A percentile compares a stretch with the other conserved stretches of the same genome.
Evolutionary conservation across 2,797 vertebrate genomes (phyloP).

Genomic region (Harpagifer antarcticus): DNA sequence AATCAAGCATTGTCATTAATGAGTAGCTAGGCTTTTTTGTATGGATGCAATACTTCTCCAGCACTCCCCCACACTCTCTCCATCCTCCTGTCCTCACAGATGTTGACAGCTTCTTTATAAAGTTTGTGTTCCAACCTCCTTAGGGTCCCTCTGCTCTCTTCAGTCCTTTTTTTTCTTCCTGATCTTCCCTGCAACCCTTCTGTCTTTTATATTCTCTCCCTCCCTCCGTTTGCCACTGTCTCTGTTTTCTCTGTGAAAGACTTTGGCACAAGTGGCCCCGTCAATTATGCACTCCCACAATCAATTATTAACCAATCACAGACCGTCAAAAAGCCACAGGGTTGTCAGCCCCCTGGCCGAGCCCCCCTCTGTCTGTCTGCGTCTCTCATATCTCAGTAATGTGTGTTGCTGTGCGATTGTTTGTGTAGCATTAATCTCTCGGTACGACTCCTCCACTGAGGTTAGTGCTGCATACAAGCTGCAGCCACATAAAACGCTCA

Average conservation of each 20-base stretch:
- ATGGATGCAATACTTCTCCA: constrained; percentile 50
- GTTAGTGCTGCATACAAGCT: constrained; percentile 41
- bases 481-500: constrained; percentile 48
- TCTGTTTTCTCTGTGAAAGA: constrained; percentile 64
- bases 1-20: constrained; percentile 78
- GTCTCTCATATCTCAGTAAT: constrained; percentile 36
- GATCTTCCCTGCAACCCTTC: background rate
- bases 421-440: constrained; percentile 62
- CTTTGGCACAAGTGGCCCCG: constrained; percentile 76
- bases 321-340: constrained; percentile 66
- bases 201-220: constrained; percentile 19
- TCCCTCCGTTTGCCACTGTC: constrained; percentile 20
- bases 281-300: constrained; percentile 81
- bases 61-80: constrained; percentile 34
- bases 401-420: constrained; percentile 43
- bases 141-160: constrained; percentile 22
- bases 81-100: constrained; percentile 16
- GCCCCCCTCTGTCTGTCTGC: constrained; percentile 39
- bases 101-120: constrained; percentile 37
- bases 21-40: constrained; percentile 60
- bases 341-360: constrained; percentile 73
- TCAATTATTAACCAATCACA: constrained; percentile 84
- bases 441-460: constrained; percentile 32
- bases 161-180: constrained; percentile 12
- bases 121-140: constrained; percentile 31